Conservation (phyloP, 2,113 vertebrate genomes). For the Podiceps cristatus region DNA sequence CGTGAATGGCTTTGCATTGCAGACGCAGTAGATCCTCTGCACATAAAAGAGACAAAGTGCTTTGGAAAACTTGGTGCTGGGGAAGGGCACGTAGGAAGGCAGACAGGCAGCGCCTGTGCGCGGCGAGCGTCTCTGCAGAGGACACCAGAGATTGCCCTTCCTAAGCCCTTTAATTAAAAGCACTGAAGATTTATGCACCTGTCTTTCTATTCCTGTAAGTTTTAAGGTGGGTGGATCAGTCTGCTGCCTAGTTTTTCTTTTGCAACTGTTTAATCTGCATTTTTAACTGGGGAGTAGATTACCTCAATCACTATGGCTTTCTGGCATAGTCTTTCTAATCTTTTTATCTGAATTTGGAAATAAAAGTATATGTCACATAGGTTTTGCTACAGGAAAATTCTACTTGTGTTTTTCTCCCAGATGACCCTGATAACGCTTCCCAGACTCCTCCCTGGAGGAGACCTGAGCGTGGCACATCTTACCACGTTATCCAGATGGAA, state of each 20-base stretch:
- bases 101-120: not conserved
- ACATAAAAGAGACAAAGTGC: not conserved
- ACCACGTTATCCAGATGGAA: not conserved
- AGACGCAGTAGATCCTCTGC: not conserved
- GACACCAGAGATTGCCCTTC: not conserved
- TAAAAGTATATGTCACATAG: fast-evolving
- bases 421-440: not conserved
- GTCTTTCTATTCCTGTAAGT: not conserved
- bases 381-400: not conserved
- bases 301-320: not conserved
- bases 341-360: not conserved
- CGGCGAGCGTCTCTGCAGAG: fast-evolving
- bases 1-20: fast-evolving
- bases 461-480: not conserved
- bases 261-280: not conserved
- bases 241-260: not conserved
- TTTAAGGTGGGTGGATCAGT: not conserved
- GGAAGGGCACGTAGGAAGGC: not conserved
- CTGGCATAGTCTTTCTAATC: fast-evolving
- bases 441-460: not conserved
- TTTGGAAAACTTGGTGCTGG: not conserved
- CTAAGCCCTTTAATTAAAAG: not conserved
- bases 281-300: not conserved
- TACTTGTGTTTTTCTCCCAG: not conserved
- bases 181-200: not conserved